Percentiles rank a stretch among this genome's conserved stretches.
phyloP scores from a whole-genome alignment of 2,797 vertebrate species.

The Pterois miles region DNA sequence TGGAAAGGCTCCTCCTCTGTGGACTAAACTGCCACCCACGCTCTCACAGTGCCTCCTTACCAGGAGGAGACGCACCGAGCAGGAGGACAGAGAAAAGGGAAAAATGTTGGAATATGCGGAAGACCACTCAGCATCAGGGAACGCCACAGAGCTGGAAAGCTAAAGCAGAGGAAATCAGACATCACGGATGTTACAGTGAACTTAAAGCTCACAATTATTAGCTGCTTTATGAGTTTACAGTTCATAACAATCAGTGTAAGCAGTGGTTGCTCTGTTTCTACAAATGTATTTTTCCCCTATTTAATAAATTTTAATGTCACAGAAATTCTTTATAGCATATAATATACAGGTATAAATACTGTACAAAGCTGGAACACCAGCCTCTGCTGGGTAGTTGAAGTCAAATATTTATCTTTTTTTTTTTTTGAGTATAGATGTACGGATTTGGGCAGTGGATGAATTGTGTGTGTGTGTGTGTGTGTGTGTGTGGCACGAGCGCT shows the following conservation, averaged over 20 bases:
- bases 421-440: slow-evolving; percentile 67
- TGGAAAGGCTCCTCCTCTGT: slow-evolving; percentile 41
- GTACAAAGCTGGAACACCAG: slow-evolving; percentile 87
- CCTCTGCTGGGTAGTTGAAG: slow-evolving; percentile 83
- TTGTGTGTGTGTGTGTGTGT: slow-evolving; percentile 26
- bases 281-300: slow-evolving; percentile 78
- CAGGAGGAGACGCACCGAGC: slow-evolving; percentile 51
- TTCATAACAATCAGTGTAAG: slow-evolving; percentile 79
- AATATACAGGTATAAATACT: slow-evolving; percentile 85
- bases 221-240: slow-evolving; percentile 86
- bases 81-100: slow-evolving; percentile 78
- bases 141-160: slow-evolving; percentile 56
- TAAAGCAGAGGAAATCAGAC: slow-evolving; percentile 50
- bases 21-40: slow-evolving; percentile 51
- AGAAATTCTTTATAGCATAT: slow-evolving; percentile 85
- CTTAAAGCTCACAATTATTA: slow-evolving; percentile 69
- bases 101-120: slow-evolving; percentile 47
- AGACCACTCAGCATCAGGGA: slow-evolving; percentile 58
- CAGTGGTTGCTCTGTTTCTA: slow-evolving; percentile 78
- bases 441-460: slow-evolving; percentile 60
- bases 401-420: slow-evolving; percentile 83
- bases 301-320: slow-evolving; percentile 86
- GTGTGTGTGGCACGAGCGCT: slow-evolving; percentile 36
- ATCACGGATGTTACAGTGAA: slow-evolving; percentile 62
- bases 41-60: slow-evolving; percentile 70